Evolutionary conservation across 1,140 invertebrate species (phyloP), one percentile per base, ranked within the genome.

Genomic region (Callitettix versicolor): DNA sequence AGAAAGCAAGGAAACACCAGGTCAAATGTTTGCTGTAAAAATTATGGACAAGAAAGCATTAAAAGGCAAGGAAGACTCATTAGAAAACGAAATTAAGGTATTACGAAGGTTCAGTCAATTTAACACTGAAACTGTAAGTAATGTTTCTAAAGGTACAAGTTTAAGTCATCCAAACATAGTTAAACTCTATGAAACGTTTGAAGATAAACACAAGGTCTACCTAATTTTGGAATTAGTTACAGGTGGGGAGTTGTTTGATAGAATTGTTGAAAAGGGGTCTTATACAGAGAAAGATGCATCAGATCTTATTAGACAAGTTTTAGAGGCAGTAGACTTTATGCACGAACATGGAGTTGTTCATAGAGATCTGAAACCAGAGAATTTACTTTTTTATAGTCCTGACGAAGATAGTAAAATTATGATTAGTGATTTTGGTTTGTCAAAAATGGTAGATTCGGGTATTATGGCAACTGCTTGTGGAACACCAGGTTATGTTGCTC

Each of bases 391-490:
- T 73, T 98, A 96, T 70, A 95, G 90, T 76, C 81, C 89, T 36
- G 92, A 96, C 66, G 93, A 96, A 69, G 95, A 98, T 68, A 98
- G 95, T 70, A 99, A 99, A 79, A 99, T 99, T 62, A 99, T 99
- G 96, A 98, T 99, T 51, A 99, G 95, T 74, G 97, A 99, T 74
- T 99, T 99, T 78, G 97, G 97, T 46, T 79, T 99, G 63, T 99
- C 96, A 17, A 99, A 99, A 79, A 98, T 97, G 79, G 96, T 98
- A 71, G 96, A 98, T 69, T 96, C 92, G 36, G 95, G 95, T 47
- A 89, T 97, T 49, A 99, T 99, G 96, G 95, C 95, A 18, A 99
- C 96, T 21, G 96, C 97, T 9, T 99, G 97, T 76, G 96, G 97
- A 26, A 99, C 95, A 33, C 96, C 96, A 0, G 96, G 90, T 61